Percentiles rank a stretch among this genome's conserved stretches.
These are phyloP conservation scores for Haplotaxodon microlepis DNA, from an alignment of 2,113 vertebrate genomes.

Conservation along the genomic window DNA sequence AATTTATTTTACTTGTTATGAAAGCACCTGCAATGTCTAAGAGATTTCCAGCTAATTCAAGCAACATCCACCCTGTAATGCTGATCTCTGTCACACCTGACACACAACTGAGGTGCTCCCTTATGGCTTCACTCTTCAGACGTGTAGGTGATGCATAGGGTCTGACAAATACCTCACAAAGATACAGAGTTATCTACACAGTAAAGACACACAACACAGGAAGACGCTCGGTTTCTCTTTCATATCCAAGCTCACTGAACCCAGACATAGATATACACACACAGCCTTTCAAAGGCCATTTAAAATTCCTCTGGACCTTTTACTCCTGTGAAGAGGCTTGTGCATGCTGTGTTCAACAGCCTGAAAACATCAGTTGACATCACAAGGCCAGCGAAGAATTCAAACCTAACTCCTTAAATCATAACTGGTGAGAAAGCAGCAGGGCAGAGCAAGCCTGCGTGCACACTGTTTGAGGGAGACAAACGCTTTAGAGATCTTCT, in stretches of 20 bases:
- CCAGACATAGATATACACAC: background rate
- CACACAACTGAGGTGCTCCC: background rate
- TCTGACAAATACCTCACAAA: background rate
- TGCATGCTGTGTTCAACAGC: background rate
- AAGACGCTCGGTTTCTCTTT: background rate
- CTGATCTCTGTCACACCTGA: background rate
- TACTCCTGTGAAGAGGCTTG: background rate
- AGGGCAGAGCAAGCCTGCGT: background rate
- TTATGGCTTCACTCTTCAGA: background rate
- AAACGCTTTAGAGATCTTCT: background rate
- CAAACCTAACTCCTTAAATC: background rate
- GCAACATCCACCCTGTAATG: constrained; percentile 16
- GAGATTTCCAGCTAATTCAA: background rate
- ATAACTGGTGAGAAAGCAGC: background rate
- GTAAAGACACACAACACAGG: background rate
- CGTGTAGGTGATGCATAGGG: background rate
- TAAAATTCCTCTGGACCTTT: constrained; percentile 5
- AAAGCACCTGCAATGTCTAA: background rate
- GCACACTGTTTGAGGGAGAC: background rate
- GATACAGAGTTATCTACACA: background rate
- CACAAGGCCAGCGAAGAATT: background rate
- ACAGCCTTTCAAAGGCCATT: background rate
- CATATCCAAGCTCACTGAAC: background rate
- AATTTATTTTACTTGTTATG: background rate
- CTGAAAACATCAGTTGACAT: constrained; percentile 9